Evolutionary conservation across 35 echinoderm and acorn worm species (phyloP), one percentile per base, ranked within the genome.

Genomic region (Ophioderma brevispina): DNA sequence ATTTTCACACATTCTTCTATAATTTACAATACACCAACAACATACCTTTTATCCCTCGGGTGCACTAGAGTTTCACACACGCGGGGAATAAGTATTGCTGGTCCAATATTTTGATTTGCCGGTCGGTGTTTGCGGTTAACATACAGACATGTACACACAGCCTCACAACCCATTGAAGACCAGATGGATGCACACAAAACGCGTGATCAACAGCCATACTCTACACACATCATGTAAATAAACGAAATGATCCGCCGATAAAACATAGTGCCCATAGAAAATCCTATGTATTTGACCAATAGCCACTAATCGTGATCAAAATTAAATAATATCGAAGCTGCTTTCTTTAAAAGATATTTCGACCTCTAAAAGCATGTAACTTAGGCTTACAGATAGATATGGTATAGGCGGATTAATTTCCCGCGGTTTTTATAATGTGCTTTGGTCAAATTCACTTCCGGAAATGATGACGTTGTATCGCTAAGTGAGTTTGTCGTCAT

Each of bases 361-460:
- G 15, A 70, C 17, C 17, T 46, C 17, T 46, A 70, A 70, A 70
- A 15, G 5, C 1, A 25, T 25, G 21, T 4, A 25, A 70, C n/a
- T 70, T 70, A 25, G 15, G 15, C 59, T 2, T 15, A 4, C 15
- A 13, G 5, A 25, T n/a, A n/a, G n/a, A n/a, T n/a, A n/a, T n/a
- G n/a, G n/a, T n/a, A n/a, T n/a, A 25, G 2, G 59, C 59, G 59
- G 10, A 70, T 70, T 70, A 25, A 25, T 70, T 70, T 70, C 59
- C 59, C 59, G 59, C 59, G 59, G 15, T 70, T 70, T 25, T 70
- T 70, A 70, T 30, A 70, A 3, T 70, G 59, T 70, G 59, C 4
- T 25, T 70, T 25, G 59, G 59, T 70, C 59, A 70, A 70, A 70
- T 70, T 70, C 59, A 70, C 59, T 70, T 70, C 59, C 59, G 59